Base-by-base conservation (phyloP, 2,888 invertebrate genomes). In the Ophraella communa region DNA sequence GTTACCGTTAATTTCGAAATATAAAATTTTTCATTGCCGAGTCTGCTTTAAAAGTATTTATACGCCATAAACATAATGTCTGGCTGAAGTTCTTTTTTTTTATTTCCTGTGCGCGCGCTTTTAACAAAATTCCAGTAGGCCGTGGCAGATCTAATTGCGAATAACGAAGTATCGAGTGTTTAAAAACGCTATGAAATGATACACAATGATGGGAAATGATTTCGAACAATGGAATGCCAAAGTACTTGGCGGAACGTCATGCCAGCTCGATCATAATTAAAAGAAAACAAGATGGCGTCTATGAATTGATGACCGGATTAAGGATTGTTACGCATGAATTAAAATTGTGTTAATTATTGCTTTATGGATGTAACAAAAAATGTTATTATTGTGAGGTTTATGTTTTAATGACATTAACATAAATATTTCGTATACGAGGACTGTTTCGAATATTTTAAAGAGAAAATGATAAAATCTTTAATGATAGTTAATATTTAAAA, bases 101-200 rank as follows among this genome's bases (percentile, higher is more conserved):
- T 27, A 53, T 49, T 62, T 65, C 65, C 61, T 53, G 57, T 57
- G 55, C 52, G 53, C 49, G 57, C 18, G 27, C 47, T 14, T n/a
- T 20, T 27, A 35, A 61, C 54, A 49, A 52, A 64, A 64, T 55
- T 62, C 58, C 45, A 64, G 61, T 63, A 45, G 24, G 64, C 63
- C 53, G 59, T 58, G 47, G 60, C 62, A 56, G 21, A 57, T 63
- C 52, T 65, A 68, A 65, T 68, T 61, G 63, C 55, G 42, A 68
- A 63, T 63, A 65, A 68, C 63, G 61, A 67, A 67, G 58, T 59
- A 67, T 20, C 61, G 59, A 67, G 30, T 27, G 51, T 67, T 64
- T 44, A 47, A 47, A 47, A 57, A 57, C 47, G 57, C 17, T 18
- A 17, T 24, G n/a, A 27, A 17, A 51, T 27, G 17, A 17, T 49